Conservation (phyloP, 2,113 vertebrate genomes). For the Grantiella picta region DNA sequence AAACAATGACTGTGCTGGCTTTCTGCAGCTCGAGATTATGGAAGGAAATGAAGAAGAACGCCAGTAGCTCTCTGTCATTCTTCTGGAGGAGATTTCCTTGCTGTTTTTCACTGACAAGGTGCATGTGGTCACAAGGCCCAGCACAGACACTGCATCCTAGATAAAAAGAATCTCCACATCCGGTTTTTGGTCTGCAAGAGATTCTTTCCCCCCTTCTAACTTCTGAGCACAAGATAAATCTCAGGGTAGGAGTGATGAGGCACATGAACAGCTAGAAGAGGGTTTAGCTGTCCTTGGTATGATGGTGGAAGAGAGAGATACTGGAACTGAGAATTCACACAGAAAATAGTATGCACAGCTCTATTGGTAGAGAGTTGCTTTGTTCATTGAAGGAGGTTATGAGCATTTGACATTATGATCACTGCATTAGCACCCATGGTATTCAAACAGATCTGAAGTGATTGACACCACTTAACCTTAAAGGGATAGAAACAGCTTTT, state of each 20-base stretch:
- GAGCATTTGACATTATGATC: neutral
- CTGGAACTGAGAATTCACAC: neutral
- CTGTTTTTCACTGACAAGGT: neutral
- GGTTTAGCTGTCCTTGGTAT: neutral
- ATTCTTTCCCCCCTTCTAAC: neutral
- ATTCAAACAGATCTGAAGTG: neutral
- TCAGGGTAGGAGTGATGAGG: neutral
- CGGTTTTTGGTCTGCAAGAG: neutral
- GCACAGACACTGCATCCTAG: neutral
- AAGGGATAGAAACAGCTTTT: neutral
- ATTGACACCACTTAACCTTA: neutral
- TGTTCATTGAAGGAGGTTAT: neutral
- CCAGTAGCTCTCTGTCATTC: neutral
- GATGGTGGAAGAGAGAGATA: neutral
- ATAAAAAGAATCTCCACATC: neutral
- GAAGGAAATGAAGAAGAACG: neutral
- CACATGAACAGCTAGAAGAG: neutral
- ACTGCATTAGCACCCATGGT: neutral
- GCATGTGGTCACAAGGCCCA: neutral
- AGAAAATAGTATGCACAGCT: neutral
- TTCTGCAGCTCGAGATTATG: neutral
- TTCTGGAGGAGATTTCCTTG: neutral
- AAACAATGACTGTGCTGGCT: neutral
- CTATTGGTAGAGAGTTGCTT: neutral
- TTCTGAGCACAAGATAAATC: neutral